These are phyloP conservation scores for Pelosia muscerda DNA, from an alignment of 2,888 invertebrate genomes.

Conservation along the genomic window DNA sequence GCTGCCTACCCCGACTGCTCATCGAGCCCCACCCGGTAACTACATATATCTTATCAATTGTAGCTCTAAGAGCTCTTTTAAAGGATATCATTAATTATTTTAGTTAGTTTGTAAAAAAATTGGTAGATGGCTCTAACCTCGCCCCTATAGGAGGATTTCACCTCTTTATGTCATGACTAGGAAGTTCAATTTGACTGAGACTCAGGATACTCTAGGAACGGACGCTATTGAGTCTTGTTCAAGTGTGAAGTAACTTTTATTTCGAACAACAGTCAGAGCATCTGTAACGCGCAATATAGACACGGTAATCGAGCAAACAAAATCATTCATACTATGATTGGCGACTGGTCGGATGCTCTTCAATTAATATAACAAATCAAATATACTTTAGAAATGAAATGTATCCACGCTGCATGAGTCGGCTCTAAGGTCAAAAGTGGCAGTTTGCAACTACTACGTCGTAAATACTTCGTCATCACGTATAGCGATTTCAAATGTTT, in stretches of 20 bases:
- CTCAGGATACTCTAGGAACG: too few species aligned
- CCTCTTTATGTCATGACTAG: too few species aligned
- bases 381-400: background rate
- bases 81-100: background rate
- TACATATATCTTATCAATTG: slow-evolving; percentile 43
- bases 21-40: slow-evolving; percentile 75
- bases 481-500: background rate
- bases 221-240: background rate
- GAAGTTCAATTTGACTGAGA: too few species aligned
- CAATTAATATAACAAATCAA: background rate
- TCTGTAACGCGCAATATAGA: background rate
- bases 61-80: background rate
- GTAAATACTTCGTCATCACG: background rate
- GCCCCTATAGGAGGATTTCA: too few species aligned
- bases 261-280: background rate
- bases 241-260: background rate
- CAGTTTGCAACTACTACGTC: background rate
- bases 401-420: background rate
- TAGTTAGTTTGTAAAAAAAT: too few species aligned
- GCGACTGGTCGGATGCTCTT: background rate
- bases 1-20: slow-evolving; percentile 91
- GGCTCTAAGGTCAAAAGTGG: background rate
- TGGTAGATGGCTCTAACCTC: too few species aligned
- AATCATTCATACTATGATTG: background rate
- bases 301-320: background rate